Evolutionary conservation across 1,140 invertebrate genomes (phyloP).

Genomic region (Anagrus nilaparvatae): DNA sequence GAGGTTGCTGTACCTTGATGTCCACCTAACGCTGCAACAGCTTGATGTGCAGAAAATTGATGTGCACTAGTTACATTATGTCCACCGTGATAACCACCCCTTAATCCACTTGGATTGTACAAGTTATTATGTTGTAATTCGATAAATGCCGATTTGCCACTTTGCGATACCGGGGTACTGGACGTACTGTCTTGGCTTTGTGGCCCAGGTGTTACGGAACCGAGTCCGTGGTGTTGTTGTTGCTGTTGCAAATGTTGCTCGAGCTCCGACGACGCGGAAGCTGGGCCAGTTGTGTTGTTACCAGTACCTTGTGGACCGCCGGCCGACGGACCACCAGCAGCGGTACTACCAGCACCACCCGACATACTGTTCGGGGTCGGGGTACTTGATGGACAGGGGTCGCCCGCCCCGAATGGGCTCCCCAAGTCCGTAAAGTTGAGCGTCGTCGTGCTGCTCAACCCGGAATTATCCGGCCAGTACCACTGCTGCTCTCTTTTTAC

Average conservation of each 20-base stretch:
- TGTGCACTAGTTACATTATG: constrained; percentile 51
- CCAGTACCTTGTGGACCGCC: constrained; percentile 31
- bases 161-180: constrained; percentile 54
- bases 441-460: constrained; percentile 58
- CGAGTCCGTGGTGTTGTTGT: constrained; percentile 31
- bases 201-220: constrained; percentile 35
- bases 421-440: constrained; percentile 74
- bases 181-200: constrained; percentile 43
- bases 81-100: constrained; percentile 47
- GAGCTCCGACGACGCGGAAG: constrained; percentile 30
- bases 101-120: constrained; percentile 51
- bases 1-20: constrained; percentile 41
- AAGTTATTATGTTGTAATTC: constrained; percentile 77
- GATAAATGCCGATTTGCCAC: constrained; percentile 84
- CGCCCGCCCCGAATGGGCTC: constrained; percentile 68
- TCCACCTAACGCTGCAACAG: constrained; percentile 45
- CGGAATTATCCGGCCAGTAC: too few relatives aligned
- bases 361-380: constrained; percentile 52
- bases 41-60: constrained; percentile 40
- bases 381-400: constrained; percentile 55
- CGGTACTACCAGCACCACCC: constrained; percentile 39
- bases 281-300: constrained; percentile 30
- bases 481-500: too few relatives aligned
- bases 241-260: constrained; percentile 44
- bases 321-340: constrained; percentile 35